phyloP scores from a whole-genome alignment of 2,797 vertebrate genomes.

The Anisognathus igniventris region DNA sequence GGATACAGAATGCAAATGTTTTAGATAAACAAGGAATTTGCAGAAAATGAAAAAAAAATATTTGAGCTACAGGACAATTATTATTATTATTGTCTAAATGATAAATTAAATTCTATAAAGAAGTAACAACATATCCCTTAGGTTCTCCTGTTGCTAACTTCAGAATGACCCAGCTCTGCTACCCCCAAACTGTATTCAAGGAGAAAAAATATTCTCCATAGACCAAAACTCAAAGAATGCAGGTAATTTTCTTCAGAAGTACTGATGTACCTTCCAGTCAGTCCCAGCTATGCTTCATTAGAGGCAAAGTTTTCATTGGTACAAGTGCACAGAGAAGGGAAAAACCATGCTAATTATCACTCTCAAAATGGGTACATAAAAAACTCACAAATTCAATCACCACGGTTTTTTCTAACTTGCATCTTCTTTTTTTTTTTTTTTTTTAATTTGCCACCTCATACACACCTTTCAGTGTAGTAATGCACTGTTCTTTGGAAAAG shows the following conservation, averaged over 20 bases:
- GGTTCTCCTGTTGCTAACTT: not conserved
- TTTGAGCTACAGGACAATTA: not conserved
- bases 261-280: not conserved
- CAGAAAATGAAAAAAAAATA: not conserved
- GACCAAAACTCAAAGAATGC: not conserved
- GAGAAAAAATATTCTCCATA: not conserved
- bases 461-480: constrained; percentile 72
- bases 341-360: not conserved
- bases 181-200: not conserved
- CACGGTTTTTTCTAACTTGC: not conserved
- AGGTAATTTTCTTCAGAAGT: not conserved
- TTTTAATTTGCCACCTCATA: not conserved
- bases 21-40: not conserved
- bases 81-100: not conserved
- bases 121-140: not conserved
- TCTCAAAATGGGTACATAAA: not conserved
- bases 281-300: not conserved
- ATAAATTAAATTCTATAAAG: not conserved
- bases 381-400: not conserved
- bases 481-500: constrained; percentile 66
- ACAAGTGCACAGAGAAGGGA: not conserved
- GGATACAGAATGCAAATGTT: not conserved
- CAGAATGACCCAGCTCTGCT: not conserved
- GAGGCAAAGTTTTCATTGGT: not conserved
- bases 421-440: not conserved